phyloP scores from a whole-genome alignment of 2,888 invertebrate genomes.

The Metalampra italica region DNA sequence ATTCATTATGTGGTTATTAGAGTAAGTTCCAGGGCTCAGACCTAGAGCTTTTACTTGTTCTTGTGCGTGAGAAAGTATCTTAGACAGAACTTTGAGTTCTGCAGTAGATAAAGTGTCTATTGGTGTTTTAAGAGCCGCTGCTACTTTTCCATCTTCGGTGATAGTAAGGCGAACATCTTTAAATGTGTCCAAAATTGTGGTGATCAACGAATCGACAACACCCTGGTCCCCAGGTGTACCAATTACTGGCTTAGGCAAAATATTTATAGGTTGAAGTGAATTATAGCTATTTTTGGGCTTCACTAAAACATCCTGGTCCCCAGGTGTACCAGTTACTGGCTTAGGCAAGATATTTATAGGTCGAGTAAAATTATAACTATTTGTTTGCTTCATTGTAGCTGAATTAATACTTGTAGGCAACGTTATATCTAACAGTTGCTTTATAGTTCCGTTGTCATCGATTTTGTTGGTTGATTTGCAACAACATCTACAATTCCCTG shows the following conservation, averaged over 20 bases:
- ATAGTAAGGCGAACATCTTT: constrained; percentile 22
- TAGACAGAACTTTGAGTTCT: constrained; percentile 27
- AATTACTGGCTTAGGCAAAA: neutral
- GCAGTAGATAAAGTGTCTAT: constrained; percentile 17
- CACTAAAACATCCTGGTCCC: constrained; percentile 7
- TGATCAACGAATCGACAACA: constrained; percentile 10
- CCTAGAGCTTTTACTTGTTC: constrained; percentile 17
- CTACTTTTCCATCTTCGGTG: constrained; percentile 17
- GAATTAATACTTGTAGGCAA: too few species aligned
- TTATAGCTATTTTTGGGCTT: too few species aligned
- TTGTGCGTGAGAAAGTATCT: constrained; percentile 23
- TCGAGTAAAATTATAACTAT: too few species aligned
- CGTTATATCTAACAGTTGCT: too few species aligned
- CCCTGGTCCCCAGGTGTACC: neutral
- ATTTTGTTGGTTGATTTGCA: constrained; percentile 8
- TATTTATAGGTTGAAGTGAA: neutral
- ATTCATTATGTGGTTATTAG: neutral
- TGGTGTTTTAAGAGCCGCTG: constrained; percentile 19
- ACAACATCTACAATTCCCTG: constrained; percentile 25
- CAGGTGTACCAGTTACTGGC: neutral
- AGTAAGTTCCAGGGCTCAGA: constrained; percentile 2
- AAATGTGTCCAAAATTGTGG: constrained; percentile 21
- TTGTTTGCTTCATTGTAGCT: neutral
- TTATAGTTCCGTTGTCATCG: too few species aligned
- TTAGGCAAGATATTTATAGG: neutral